These are phyloP conservation scores for Orius laevigatus DNA, from an alignment of 1,140 invertebrate species.

Conservation along the genomic window DNA sequence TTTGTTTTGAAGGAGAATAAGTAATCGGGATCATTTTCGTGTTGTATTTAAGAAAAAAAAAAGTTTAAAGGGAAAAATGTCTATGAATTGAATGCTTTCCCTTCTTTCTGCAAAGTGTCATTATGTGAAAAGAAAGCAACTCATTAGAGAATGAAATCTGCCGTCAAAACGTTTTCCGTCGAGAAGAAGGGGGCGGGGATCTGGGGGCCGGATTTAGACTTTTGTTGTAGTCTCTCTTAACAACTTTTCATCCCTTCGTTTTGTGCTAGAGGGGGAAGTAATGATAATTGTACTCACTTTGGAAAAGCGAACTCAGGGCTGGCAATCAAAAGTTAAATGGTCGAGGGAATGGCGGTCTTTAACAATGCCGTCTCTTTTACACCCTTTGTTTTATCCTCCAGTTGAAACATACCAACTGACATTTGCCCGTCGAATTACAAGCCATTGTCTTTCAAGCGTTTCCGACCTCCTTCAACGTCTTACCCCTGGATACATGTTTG, in stretches of 20 bases:
- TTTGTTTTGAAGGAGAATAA: no score
- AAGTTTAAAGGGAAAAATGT: no score
- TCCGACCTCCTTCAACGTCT: no score
- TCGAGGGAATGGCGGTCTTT: slow-evolving; percentile 12
- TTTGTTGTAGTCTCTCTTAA: slow-evolving; percentile 8
- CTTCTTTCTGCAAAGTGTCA: slow-evolving; percentile 9
- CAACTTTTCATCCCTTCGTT: slow-evolving; percentile 9
- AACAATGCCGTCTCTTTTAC: neutral
- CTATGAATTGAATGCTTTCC: no score
- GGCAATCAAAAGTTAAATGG: slow-evolving; percentile 17
- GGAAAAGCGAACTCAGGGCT: slow-evolving; percentile 1
- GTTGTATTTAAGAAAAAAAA: no score
- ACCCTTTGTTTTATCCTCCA: slow-evolving; percentile 5
- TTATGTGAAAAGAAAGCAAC: slow-evolving; percentile 16
- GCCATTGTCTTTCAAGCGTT: neutral
- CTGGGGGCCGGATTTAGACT: slow-evolving; percentile 8
- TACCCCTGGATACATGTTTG: no score
- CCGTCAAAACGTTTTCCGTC: slow-evolving; percentile 16
- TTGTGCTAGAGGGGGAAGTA: slow-evolving; percentile 5
- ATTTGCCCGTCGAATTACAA: slow-evolving; percentile 4
- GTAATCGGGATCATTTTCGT: no score
- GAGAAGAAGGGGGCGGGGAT: slow-evolving; percentile 2
- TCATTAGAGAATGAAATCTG: slow-evolving; percentile 16
- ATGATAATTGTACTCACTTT: slow-evolving; percentile 17
- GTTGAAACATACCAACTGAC: slow-evolving; percentile 7